Evolutionary conservation across 2,113 vertebrate species (phyloP).

Genomic region (Lophochroa leadbeateri): DNA sequence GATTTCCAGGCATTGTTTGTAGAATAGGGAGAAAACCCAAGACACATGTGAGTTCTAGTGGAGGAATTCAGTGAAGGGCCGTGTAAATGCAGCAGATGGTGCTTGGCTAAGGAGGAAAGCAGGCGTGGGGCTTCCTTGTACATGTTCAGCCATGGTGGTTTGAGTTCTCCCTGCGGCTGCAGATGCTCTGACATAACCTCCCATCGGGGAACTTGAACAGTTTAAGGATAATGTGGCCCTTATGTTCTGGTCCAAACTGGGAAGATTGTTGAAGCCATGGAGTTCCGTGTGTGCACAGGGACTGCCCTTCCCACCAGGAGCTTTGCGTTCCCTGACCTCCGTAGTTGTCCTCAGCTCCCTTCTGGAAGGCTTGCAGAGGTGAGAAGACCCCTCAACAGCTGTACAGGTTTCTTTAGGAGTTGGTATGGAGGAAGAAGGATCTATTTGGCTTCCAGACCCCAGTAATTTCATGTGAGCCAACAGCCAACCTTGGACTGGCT

Average conservation of each 20-base stretch:
- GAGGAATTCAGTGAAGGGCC: slow-evolving; percentile 45
- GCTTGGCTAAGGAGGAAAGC: background rate
- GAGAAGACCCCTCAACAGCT: fast-evolving
- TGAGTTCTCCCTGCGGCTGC: background rate
- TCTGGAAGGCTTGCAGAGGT: background rate
- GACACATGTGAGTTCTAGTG: slow-evolving; percentile 22
- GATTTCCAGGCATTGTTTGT: slow-evolving; percentile 40
- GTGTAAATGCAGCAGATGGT: slow-evolving; percentile 30
- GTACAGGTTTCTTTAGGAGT: background rate
- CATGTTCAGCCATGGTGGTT: background rate
- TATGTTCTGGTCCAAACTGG: background rate
- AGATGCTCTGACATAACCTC: background rate
- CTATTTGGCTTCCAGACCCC: background rate
- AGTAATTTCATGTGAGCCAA: background rate
- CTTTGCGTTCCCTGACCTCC: background rate
- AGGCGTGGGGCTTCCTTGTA: background rate
- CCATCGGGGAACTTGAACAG: background rate
- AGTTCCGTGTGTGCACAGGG: background rate
- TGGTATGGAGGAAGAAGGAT: background rate
- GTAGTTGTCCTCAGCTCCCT: background rate
- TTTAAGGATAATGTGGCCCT: fast-evolving
- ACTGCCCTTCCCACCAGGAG: background rate
- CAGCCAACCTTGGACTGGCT: background rate
- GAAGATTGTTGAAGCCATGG: fast-evolving
- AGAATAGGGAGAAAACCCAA: background rate